Conservation (phyloP, 2,888 invertebrate genomes). For the Bibio marci region DNA sequence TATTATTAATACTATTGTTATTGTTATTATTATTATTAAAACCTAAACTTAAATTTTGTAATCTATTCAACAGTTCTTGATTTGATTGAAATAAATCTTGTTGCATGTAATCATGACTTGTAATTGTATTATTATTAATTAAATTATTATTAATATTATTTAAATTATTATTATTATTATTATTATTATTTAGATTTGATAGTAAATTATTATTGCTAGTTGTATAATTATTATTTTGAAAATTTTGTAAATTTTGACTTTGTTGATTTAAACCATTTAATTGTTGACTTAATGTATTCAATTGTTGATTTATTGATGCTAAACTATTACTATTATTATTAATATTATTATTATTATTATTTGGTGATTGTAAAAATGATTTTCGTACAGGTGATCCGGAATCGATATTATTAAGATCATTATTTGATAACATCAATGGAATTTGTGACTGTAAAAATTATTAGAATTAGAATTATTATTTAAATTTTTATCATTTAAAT, state of each 20-base stretch:
- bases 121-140: conserved; percentile 11
- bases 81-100: conserved; percentile 29
- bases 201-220: not conserved
- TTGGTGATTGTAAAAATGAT: conserved; percentile 15
- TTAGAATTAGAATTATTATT: no score
- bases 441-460: conserved; percentile 2
- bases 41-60: conserved; percentile 25
- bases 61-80: conserved; percentile 27
- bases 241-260: conserved; percentile 27
- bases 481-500: no score
- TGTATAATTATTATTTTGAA: conserved; percentile 17
- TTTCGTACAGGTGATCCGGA: conserved; percentile 13
- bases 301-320: conserved; percentile 28
- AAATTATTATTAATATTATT: not conserved
- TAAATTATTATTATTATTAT: conserved; percentile 20
- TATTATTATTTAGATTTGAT: conserved; percentile 17
- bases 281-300: conserved; percentile 26
- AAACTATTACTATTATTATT: conserved; percentile 21
- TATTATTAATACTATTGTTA: conserved; percentile 8
- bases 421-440: not conserved
- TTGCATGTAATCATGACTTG: conserved; percentile 12
- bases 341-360: conserved; percentile 22
- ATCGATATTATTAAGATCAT: conserved; percentile 7
- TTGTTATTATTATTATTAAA: conserved; percentile 9
- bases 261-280: conserved; percentile 28